These are phyloP conservation scores for Drosophila macrospina DNA, from an alignment of 2,888 invertebrate genomes.

Conservation along the genomic window DNA sequence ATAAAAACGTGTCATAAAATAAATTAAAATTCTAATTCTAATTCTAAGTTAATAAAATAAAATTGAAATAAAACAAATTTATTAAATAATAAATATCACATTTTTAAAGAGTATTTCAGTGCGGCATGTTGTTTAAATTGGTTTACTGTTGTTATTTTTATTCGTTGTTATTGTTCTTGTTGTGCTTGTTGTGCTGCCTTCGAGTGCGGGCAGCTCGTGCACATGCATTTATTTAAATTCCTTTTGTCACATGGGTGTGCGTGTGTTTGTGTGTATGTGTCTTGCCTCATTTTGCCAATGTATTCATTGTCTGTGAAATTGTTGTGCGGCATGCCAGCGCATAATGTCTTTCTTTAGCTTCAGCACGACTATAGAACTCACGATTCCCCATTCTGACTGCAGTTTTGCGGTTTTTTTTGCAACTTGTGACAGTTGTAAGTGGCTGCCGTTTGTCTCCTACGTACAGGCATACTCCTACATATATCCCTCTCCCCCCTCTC, in stretches of 20 bases:
- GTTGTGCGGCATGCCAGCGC: slow-evolving; percentile 78
- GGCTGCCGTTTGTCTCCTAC: slow-evolving; percentile 74
- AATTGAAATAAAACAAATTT: no score
- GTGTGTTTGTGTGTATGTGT: slow-evolving; percentile 19
- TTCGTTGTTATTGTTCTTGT: no score
- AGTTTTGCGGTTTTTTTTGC: slow-evolving; percentile 76
- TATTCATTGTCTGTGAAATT: slow-evolving; percentile 81
- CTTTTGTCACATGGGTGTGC: slow-evolving; percentile 44
- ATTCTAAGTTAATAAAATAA: no score
- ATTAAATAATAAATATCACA: no score
- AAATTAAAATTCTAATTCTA: no score
- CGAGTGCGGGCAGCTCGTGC: slow-evolving; percentile 67
- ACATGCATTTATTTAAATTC: slow-evolving; percentile 81
- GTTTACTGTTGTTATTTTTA: slow-evolving; percentile 30
- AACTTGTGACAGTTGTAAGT: slow-evolving; percentile 81
- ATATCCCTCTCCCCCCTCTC: no score
- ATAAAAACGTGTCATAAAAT: no score
- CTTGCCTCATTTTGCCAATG: slow-evolving; percentile 74
- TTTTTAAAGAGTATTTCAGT: not conserved
- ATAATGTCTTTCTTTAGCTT: slow-evolving; percentile 76
- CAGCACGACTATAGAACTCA: slow-evolving; percentile 29
- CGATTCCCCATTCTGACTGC: slow-evolving; percentile 57
- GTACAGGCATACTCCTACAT: not conserved
- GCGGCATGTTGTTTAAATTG: not conserved
- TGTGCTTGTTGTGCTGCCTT: slow-evolving; percentile 18